Evolutionary conservation across 2,113 vertebrate species (phyloP).

Genomic region (Tyrannus savana): DNA sequence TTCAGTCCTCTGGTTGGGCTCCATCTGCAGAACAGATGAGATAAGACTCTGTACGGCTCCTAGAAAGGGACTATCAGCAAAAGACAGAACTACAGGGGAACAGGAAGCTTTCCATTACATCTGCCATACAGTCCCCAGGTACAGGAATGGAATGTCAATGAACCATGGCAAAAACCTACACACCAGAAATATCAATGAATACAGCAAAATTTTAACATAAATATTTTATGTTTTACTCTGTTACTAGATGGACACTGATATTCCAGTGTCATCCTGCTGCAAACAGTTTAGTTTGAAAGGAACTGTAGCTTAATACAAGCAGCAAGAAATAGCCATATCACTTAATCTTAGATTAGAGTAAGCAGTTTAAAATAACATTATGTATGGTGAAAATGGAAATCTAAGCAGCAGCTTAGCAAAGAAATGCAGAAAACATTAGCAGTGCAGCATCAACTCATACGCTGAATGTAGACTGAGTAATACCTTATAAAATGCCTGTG

Average conservation of each 20-base stretch:
- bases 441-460: not conserved
- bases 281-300: not conserved
- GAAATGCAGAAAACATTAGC: not conserved
- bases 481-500: not conserved
- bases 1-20: not conserved
- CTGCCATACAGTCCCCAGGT: not conserved
- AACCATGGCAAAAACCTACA: not conserved
- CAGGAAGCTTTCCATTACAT: not conserved
- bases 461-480: not conserved
- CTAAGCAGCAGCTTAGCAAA: not conserved
- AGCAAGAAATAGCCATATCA: not conserved
- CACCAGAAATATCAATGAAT: not conserved
- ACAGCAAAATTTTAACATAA: not conserved
- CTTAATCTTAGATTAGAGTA: not conserved
- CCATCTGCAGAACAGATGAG: not conserved
- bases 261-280: not conserved
- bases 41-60: not conserved
- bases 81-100: not conserved
- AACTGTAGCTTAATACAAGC: not conserved
- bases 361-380: not conserved
- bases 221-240: not conserved
- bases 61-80: not conserved
- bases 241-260: not conserved
- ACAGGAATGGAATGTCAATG: not conserved
- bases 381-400: not conserved